Base-by-base conservation (phyloP, 2,797 vertebrate genomes). In the Bovichtus diacanthus region DNA sequence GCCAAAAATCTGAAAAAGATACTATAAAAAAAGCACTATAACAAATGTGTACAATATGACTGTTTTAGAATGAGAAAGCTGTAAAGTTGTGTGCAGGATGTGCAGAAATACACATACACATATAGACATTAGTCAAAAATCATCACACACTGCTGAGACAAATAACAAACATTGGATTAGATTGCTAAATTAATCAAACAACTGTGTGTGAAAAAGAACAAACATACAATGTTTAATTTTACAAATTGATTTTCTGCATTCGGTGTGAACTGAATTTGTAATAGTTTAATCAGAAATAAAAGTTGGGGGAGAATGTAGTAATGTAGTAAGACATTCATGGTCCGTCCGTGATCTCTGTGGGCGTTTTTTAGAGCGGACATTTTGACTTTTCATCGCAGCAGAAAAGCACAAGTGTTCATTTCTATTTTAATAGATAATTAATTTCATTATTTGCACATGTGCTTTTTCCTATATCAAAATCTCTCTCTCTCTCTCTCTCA, bases 401-500 rank as follows among this genome's bases (percentile, higher is more conserved):
- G n/a, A n/a, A n/a, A n/a, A n/a, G n/a, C n/a, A n/a, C n/a, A n/a
- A n/a, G n/a, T n/a, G n/a, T n/a, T n/a, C n/a, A n/a, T n/a, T n/a
- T n/a, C n/a, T n/a, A n/a, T n/a, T n/a, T n/a, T n/a, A n/a, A n/a
- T n/a, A n/a, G n/a, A n/a, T n/a, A n/a, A 4, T 29, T 63, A 2
- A 29, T 25, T 38, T 62, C 6, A 63, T 41, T 61, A 47, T 21
- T 67, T 56, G 39, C 6, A 25, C 38, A 23, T 10, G 19, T 46
- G 39, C 31, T 62, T 55, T n/a, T 70, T 23, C 27, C 38, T 5
- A 34, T 19, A 58, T 29, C 44, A 51, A 43, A 66, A 65, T 44
- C 13, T 54, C 25, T 59, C 6, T 47, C 15, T 62, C 46, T 39
- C 58, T 31, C 53, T 10, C 15, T 53, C 51, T 60, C 58, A 77